phyloP scores from a whole-genome alignment of 2,888 invertebrate genomes.

The Druceiella hillmani region DNA sequence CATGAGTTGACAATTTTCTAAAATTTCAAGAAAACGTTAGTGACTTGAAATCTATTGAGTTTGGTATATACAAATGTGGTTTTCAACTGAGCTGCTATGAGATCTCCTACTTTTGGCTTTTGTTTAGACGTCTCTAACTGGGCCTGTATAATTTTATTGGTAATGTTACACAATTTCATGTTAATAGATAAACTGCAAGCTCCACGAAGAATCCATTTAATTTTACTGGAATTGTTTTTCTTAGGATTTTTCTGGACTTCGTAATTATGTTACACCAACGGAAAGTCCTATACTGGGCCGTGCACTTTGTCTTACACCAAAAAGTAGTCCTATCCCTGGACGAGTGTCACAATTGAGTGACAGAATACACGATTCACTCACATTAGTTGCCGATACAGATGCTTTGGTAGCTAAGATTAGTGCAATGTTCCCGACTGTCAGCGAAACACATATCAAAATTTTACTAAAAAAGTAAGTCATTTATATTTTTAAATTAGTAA shows the following conservation, averaged over 20 bases:
- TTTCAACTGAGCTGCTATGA: too few relatives aligned
- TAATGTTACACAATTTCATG: too few relatives aligned
- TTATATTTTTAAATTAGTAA: slow-evolving; percentile 5
- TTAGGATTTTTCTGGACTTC: too few relatives aligned
- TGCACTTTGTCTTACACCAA: slow-evolving; percentile 44
- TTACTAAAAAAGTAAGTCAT: slow-evolving; percentile 79
- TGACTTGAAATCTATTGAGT: too few relatives aligned
- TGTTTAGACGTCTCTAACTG: too few relatives aligned
- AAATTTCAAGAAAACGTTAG: too few relatives aligned
- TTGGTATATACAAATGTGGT: too few relatives aligned
- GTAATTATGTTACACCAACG: slow-evolving; percentile 37
- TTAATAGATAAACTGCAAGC: too few relatives aligned
- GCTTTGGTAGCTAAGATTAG: slow-evolving; percentile 74
- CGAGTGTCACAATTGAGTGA: slow-evolving; percentile 46
- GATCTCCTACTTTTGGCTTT: too few relatives aligned
- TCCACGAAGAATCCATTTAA: too few relatives aligned
- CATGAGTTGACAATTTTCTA: too few relatives aligned
- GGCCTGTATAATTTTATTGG: too few relatives aligned
- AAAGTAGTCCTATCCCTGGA: slow-evolving; percentile 46
- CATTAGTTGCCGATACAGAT: slow-evolving; percentile 61
- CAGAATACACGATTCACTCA: slow-evolving; percentile 58
- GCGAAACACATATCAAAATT: slow-evolving; percentile 81
- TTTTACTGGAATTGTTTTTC: neutral
- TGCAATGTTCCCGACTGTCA: slow-evolving; percentile 86
- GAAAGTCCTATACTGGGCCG: slow-evolving; percentile 45